Base-by-base conservation (phyloP, 2,888 invertebrate species). In the Aromia moschata region DNA sequence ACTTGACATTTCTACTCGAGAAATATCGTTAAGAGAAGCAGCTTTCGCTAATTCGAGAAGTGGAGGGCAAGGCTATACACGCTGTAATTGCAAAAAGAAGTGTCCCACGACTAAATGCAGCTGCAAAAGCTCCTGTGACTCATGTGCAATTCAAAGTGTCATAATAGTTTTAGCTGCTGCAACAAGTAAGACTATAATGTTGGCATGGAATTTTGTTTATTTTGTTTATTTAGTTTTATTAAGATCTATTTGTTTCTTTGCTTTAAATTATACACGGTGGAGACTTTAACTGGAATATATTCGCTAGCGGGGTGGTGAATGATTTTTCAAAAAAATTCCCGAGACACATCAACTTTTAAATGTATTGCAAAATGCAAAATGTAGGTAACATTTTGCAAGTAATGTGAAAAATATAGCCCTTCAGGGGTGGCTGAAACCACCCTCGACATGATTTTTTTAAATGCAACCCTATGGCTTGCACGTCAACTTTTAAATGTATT, bases 61-160 rank as follows among this genome's bases (percentile, higher is more conserved):
- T 54, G 62, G 59, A 33, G 67, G 64, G 47, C 63, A 63, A 62
- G 57, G 63, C 47, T 63, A 63, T 62, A 63, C 57, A 58, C 58
- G 60, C 31, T 63, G 54, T 62, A 46, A 62, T 47, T 62, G 60
- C 56, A 62, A 62, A 58, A 37, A 47, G 41, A 57, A 46, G 38
- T 59, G 52, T 60, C 20, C 51, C 33, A 31, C 58, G 31, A 11
- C 62, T 58, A 65, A 58, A 56, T 68, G 63, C 58, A 62, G 62
- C 47, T 69, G 65, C 54, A 58, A 59, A 56, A 65, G 58, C n/a
- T n/a, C 61, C 65, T 64, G 40, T 55, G 49, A 36, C 52, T 66
- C 53, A 57, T 68, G 49, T 66, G 66, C 57, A 67, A 65, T 64
- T 70, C 63, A 15, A 60, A 65, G 56, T 70, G 65, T 51, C 64